Evolutionary conservation across 1,140 invertebrate species (phyloP), one percentile per base, ranked within the genome.

Genomic region (Drosophila simulans): DNA sequence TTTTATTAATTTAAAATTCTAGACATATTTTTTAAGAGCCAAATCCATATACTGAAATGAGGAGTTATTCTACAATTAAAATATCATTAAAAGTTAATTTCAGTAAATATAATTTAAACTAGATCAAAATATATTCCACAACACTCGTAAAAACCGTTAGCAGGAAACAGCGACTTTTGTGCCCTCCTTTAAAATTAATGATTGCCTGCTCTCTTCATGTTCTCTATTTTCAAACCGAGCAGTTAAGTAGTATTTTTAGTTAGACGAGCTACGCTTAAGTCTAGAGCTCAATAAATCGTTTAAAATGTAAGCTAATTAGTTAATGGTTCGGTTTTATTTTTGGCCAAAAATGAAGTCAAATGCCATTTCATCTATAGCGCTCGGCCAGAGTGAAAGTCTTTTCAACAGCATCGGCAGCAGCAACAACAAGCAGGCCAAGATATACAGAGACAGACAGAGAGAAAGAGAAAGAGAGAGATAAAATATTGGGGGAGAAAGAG

Each of bases 301-400:
- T 64, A 82, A 70, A 82, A 66, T 65, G 75, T 79, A 84, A 79
- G 81, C 71, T 85, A 84, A 84, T 84, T 80, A 84, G 77, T 73
- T 85, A 84, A 85, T 84, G 81, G 77, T 81, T 86, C 63, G 43
- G 46, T 51, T 86, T 80, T 77, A 81, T 84, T 86, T 85, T 84
- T 86, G 73, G 55, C 82, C 66, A 81, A 60, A 66, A 77, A 78
- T 22, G 51, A 62, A 86, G 82, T 86, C 82, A 78, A 85, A 78
- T 81, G 68, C 69, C 82, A 85, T 81, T 85, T 86, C 77, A 84
- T 83, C 75, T 83, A 59, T 62, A 35, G 71, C 71, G 80, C 60
- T 62, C 42, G 42, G 62, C 64, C 60, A 74, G 83, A 84, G 81
- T 84, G 81, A 84, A 84, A 84, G 81, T 84, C 81, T 84, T 74